Conservation (phyloP, 2,113 vertebrate genomes). For the Indri indri region DNA sequence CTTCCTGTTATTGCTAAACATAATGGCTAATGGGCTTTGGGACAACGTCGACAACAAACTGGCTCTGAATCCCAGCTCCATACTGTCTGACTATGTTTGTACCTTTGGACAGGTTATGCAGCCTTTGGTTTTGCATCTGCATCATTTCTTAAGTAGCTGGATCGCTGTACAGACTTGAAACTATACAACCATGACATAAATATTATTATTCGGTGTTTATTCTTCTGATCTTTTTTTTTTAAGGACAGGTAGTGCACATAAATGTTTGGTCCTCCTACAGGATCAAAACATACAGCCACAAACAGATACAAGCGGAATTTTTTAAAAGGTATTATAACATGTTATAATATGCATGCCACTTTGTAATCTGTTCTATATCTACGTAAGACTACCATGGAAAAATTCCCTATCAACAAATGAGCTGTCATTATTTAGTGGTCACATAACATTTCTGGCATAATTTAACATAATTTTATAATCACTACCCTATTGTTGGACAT, state of each 20-base stretch:
- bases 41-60: background rate
- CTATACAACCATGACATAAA: background rate
- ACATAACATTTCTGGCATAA: background rate
- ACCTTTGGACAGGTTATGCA: background rate
- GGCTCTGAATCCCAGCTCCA: background rate
- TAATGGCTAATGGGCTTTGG: background rate
- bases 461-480: background rate
- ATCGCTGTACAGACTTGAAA: background rate
- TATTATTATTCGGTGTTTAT: background rate
- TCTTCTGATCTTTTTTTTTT: background rate
- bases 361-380: background rate
- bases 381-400: background rate
- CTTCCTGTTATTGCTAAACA: background rate
- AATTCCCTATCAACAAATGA: background rate
- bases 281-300: background rate
- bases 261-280: background rate
- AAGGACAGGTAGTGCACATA: background rate
- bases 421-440: background rate
- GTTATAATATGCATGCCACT: background rate
- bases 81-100: background rate
- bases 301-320: background rate
- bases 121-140: background rate
- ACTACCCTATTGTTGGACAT: background rate
- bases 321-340: background rate
- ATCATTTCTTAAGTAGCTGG: background rate